These are phyloP conservation scores for Sigmodon hispidus DNA, from an alignment of 2,113 vertebrate species.

Conservation along the genomic window DNA sequence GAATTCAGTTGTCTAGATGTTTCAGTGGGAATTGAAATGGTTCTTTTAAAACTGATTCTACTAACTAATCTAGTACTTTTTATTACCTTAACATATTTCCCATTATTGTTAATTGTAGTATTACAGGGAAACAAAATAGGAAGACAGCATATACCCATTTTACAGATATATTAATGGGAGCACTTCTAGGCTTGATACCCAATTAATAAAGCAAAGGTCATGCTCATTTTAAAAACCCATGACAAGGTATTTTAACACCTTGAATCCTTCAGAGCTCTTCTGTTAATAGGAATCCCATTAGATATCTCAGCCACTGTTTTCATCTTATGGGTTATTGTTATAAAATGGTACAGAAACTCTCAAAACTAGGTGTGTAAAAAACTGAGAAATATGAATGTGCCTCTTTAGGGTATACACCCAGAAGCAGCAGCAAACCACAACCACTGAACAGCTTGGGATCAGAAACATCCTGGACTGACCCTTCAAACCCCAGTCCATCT, in stretches of 20 bases:
- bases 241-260: background rate
- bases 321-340: background rate
- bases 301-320: background rate
- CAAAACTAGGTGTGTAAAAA: background rate
- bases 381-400: background rate
- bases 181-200: background rate
- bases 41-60: background rate
- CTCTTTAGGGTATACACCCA: too few relatives aligned
- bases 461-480: too few relatives aligned
- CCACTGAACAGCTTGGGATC: too few relatives aligned
- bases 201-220: background rate
- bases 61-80: conserved; percentile 35
- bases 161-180: background rate
- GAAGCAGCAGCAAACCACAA: too few relatives aligned
- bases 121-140: background rate
- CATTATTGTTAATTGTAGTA: background rate
- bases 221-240: background rate
- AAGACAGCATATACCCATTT: background rate
- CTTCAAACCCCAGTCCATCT: too few relatives aligned
- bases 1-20: background rate
- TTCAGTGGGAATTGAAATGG: background rate
- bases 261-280: background rate
- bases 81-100: conserved; percentile 36
- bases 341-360: background rate
- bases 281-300: background rate